These are phyloP conservation scores for Stichodactyla helianthus DNA, from an alignment of 64 coral and sea anemone genomes.

Conservation along the genomic window DNA sequence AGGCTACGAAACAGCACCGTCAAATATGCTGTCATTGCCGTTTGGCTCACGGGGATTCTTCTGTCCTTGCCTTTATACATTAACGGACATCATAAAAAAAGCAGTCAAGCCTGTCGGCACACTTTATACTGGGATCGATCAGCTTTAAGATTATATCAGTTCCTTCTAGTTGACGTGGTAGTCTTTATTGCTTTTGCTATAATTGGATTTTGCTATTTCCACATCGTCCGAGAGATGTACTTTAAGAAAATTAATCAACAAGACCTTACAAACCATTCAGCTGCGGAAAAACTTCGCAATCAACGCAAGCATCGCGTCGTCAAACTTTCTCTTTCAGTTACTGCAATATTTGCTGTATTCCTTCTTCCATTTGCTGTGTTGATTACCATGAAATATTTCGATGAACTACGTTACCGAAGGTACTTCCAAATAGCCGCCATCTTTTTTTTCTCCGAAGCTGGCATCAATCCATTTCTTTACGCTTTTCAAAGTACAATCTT, in stretches of 20 bases:
- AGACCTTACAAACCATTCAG: not conserved
- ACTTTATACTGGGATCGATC: too few species aligned
- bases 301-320: not conserved
- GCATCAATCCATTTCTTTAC: constrained; percentile 16
- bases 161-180: too few species aligned
- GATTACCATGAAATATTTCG: too few species aligned
- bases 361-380: too few species aligned
- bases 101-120: too few species aligned
- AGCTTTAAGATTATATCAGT: too few species aligned
- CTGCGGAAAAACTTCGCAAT: not conserved
- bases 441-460: not conserved
- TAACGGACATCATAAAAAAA: not conserved
- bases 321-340: not conserved
- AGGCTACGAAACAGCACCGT: not conserved
- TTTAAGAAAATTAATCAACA: not conserved
- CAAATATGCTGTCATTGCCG: constrained; percentile 6
- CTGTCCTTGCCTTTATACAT: not conserved
- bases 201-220: not conserved
- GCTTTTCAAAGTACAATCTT: constrained; percentile 30
- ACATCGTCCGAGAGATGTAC: not conserved
- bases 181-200: not conserved
- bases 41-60: not conserved
- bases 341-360: too few species aligned
- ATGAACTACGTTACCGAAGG: not conserved
- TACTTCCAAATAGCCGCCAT: not conserved